Evolutionary conservation across 2,113 vertebrate genomes (phyloP).

Genomic region (Formicarius rufipectus): DNA sequence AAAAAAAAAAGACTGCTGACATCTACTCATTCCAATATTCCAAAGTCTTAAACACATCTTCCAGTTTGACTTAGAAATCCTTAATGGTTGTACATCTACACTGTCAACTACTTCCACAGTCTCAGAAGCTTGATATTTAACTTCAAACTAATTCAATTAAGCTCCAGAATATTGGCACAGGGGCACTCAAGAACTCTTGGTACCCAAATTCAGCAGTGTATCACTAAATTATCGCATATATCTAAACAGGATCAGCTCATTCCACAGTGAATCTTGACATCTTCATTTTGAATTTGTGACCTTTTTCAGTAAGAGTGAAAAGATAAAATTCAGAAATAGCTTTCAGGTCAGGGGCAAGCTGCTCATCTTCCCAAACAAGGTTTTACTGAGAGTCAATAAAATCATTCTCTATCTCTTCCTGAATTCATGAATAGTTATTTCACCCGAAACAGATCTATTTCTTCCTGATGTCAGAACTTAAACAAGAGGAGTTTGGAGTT

Average conservation of each 20-base stretch:
- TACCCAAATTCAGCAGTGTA: not conserved
- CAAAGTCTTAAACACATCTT: not conserved
- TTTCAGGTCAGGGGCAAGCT: not conserved
- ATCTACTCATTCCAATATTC: not conserved
- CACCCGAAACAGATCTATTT: not conserved
- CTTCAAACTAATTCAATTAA: not conserved
- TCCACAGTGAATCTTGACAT: not conserved
- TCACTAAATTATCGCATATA: not conserved
- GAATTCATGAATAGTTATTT: not conserved
- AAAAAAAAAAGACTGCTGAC: not conserved
- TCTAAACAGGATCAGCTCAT: not conserved
- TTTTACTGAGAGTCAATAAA: not conserved
- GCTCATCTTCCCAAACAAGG: not conserved
- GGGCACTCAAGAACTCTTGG: not conserved
- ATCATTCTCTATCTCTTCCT: not conserved
- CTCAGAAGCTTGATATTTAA: not conserved
- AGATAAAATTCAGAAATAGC: not conserved
- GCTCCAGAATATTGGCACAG: not conserved
- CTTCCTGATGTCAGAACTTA: not conserved
- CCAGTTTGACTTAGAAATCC: not conserved
- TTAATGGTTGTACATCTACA: not conserved
- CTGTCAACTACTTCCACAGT: not conserved
- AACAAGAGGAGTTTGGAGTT: not conserved
- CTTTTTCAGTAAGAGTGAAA: not conserved
- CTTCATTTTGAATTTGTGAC: not conserved